Conservation (phyloP, 2,113 vertebrate genomes). For the Motacilla alba region DNA sequence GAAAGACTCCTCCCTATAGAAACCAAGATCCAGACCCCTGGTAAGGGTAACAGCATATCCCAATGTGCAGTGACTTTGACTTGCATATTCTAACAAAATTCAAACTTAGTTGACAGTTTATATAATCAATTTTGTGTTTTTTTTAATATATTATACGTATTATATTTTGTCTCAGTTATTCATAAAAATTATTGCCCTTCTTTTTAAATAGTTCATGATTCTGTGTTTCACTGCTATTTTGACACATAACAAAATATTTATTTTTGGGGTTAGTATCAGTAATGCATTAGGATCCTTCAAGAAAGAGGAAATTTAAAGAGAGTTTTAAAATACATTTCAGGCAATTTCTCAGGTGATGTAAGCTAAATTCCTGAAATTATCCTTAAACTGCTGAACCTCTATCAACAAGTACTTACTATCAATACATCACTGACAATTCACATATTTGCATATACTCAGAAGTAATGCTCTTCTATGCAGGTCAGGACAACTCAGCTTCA, state of each 20-base stretch:
- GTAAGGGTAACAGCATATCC: neutral
- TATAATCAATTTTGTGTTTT: neutral
- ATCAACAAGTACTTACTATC: neutral
- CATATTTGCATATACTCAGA: neutral
- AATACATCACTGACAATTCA: neutral
- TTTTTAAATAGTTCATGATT: neutral
- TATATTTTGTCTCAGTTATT: neutral
- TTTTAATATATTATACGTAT: neutral
- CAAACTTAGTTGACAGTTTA: neutral
- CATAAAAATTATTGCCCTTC: neutral
- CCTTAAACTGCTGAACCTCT: neutral
- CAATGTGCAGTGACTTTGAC: neutral
- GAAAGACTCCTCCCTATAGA: neutral
- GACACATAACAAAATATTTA: neutral
- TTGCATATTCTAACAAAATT: neutral
- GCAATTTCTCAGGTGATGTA: neutral
- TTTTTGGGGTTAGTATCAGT: neutral
- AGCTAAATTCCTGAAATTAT: neutral
- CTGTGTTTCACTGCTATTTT: neutral
- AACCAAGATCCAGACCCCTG: neutral
- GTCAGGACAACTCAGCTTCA: neutral
- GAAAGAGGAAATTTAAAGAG: neutral
- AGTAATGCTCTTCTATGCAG: neutral
- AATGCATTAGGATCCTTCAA: neutral
- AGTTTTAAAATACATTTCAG: neutral